Conservation (phyloP, 2,113 vertebrate genomes). For the Calypte anna region DNA sequence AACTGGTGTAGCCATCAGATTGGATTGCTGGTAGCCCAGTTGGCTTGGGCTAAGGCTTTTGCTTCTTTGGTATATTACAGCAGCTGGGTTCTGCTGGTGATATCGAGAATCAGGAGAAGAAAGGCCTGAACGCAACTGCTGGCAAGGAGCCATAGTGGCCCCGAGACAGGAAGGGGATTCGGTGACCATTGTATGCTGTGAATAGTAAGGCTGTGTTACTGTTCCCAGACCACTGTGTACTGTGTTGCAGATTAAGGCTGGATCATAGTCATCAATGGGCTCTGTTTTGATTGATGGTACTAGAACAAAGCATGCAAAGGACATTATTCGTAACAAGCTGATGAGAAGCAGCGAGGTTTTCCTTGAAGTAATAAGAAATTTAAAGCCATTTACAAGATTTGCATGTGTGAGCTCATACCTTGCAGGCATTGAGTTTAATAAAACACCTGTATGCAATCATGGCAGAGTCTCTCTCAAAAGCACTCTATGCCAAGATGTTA, state of each 20-base stretch:
- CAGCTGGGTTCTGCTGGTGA: conserved; percentile 87
- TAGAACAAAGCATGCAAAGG: conserved; percentile 76
- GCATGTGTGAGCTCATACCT: neutral
- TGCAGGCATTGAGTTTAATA: neutral
- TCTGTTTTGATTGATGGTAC: conserved; percentile 97
- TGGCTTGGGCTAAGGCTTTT: conserved; percentile 87
- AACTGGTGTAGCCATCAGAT: conserved; percentile 70
- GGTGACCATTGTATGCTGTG: conserved; percentile 81
- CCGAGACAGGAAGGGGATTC: conserved; percentile 87
- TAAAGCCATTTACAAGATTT: neutral
- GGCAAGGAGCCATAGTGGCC: conserved; percentile 89
- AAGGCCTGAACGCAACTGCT: conserved; percentile 85
- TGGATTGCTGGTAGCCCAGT: conserved; percentile 83
- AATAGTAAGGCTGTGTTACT: conserved; percentile 88
- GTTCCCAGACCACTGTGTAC: conserved; percentile 86
- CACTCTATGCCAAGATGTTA: neutral
- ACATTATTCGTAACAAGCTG: neutral
- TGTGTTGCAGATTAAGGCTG: conserved; percentile 84
- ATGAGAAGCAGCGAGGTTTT: neutral
- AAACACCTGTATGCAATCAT: neutral
- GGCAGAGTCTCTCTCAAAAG: neutral
- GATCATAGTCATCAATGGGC: conserved; percentile 92
- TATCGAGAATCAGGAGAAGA: conserved; percentile 84
- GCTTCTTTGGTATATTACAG: conserved; percentile 88
- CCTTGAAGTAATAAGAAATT: neutral